Evolutionary conservation across 1,140 invertebrate genomes (phyloP), one percentile per base, ranked within the genome.

Genomic region (Drosophila ercepeae): DNA sequence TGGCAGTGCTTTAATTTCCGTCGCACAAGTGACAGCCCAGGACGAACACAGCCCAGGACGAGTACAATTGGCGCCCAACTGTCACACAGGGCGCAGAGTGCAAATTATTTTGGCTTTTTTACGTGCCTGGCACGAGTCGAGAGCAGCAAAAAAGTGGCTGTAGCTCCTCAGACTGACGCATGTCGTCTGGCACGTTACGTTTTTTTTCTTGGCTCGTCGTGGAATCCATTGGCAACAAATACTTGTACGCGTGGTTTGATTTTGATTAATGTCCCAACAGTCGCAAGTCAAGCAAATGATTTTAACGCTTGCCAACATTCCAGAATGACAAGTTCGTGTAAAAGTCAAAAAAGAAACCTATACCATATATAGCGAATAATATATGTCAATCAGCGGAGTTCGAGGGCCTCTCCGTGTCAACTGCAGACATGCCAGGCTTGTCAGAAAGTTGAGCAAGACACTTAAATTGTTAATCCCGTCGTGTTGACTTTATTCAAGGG

Each of bases 1-100:
- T 50, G 59, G 54, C 23, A 50, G 44, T 48, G 57, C 70, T 75
- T 84, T 83, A 78, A 83, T 83, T 84, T 83, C 78, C 78, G 75
- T 19, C 50, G 55, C 71, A 63, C 64, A 55, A 42, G 69, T 61
- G 52, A 53, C 63, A 71, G 49, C 29, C 44, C 59, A 18, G 39
- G 14, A 41, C 11, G 32, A 9, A n/a, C 46, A 48, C 44, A 53
- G 64, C n/a, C 11, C 11, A n/a, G n/a, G n/a, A n/a, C 6, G 29
- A 32, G 29, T 8, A 23, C 44, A 13, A 55, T 49, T 49, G 51
- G 23, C 58, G 49, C 58, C 69, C 70, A 59, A 64, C 48, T 67
- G 50, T 59, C 46, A 49, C 53, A 53, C 7, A 8, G 27, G 7
- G 8, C 13, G 19, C 32, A 44, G 46, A 42, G 64, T 64, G 57